Evolutionary conservation across 2,888 invertebrate species (phyloP).

Genomic region (Mystacides longicornis): DNA sequence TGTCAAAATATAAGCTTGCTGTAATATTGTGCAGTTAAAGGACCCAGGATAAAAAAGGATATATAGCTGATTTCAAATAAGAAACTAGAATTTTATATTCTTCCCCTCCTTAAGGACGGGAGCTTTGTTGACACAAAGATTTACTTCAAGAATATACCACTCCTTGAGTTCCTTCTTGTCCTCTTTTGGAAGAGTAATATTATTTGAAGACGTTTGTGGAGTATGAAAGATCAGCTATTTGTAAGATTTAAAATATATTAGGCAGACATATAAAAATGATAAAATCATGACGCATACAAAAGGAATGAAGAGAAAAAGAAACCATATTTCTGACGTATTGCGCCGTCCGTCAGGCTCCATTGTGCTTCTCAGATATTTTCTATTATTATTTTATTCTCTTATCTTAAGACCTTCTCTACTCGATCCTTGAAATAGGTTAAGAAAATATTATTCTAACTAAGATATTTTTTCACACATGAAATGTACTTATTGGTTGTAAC

Average conservation of each 20-base stretch:
- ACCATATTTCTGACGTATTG: not conserved
- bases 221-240: constrained; percentile 2
- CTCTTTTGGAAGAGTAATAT: not conserved
- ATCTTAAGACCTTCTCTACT: no score
- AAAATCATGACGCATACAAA: not conserved
- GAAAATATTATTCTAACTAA: no score
- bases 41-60: no score
- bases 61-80: no score
- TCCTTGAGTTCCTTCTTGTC: not conserved
- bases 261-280: no score
- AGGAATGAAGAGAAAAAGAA: not conserved
- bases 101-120: not conserved
- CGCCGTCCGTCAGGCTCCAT: not conserved
- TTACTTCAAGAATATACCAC: not conserved
- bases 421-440: no score
- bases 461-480: no score
- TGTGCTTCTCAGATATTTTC: not conserved
- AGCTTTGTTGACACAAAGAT: not conserved
- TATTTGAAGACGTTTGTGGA: not conserved
- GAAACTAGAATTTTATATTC: no score
- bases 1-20: no score
- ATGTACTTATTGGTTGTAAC: no score
- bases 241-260: not conserved
- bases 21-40: no score
- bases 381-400: not conserved